Percentiles rank a stretch among this genome's conserved stretches.
Evolutionary conservation across 2,113 vertebrate genomes (phyloP).

Genomic region (Nibea albiflora): DNA sequence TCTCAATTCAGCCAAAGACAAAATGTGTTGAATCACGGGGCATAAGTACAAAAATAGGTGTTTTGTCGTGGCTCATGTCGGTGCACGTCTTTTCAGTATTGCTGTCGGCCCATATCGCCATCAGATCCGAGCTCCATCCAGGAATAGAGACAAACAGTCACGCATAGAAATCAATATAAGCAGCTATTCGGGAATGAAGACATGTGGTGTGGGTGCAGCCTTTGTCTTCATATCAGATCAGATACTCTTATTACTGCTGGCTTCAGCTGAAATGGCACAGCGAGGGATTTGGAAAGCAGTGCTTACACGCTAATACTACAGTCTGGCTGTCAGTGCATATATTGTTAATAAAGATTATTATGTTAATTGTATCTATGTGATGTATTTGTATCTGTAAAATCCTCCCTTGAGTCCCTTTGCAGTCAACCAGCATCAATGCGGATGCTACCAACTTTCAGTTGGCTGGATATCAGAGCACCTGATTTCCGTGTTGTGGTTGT

Average conservation of each 20-base stretch:
- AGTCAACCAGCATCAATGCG: not conserved
- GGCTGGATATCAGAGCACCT: not conserved
- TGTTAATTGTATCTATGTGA: slow-evolving; percentile 15
- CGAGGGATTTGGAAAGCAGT: not conserved
- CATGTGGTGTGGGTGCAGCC: slow-evolving; percentile 22
- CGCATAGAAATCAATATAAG: slow-evolving; percentile 45
- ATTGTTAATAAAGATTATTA: slow-evolving; percentile 19
- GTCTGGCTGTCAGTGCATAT: slow-evolving; percentile 16
- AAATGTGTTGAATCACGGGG: not conserved
- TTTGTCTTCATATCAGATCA: slow-evolving; percentile 51
- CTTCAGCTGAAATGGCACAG: slow-evolving; percentile 44
- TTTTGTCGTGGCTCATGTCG: slow-evolving; percentile 7
- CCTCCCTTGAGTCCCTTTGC: not conserved
- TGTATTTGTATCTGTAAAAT: slow-evolving; percentile 7
- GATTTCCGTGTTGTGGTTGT: not conserved
- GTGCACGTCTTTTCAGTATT: slow-evolving; percentile 20
- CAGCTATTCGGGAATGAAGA: slow-evolving; percentile 39
- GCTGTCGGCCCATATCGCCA: slow-evolving; percentile 31
- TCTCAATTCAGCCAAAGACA: not conserved
- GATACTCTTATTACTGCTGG: slow-evolving; percentile 42
- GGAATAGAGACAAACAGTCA: slow-evolving; percentile 42
- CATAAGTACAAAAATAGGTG: not conserved
- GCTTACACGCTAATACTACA: not conserved
- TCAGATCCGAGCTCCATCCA: slow-evolving; percentile 43
- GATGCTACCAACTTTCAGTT: not conserved